A percentile compares a stretch with the other conserved stretches of the same genome.
Conservation (phyloP, 2,113 vertebrate genomes). For the Apeltes quadracus region DNA sequence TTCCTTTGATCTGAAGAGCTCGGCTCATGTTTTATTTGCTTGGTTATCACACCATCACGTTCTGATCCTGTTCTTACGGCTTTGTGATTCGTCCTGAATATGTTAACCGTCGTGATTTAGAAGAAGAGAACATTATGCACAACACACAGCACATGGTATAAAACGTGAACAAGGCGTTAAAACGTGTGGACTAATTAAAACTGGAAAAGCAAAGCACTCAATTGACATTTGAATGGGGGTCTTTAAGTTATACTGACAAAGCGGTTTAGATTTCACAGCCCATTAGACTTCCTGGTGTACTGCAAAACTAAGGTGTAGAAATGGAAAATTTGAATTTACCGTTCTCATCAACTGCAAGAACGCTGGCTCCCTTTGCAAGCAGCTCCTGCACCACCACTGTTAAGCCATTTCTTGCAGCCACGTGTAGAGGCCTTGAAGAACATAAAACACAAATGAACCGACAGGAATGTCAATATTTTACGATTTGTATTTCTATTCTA, state of each 20-base stretch:
- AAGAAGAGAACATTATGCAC: neutral
- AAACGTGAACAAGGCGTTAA: neutral
- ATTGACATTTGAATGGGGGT: neutral
- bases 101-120: neutral
- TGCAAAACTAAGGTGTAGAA: neutral
- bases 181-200: neutral
- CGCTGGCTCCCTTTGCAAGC: conserved; percentile 95
- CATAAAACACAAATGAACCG: neutral
- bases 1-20: neutral
- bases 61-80: neutral
- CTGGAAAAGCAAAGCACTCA: neutral
- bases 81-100: neutral
- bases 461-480: conserved; percentile 6
- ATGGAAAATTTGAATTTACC: conserved; percentile 78
- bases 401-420: conserved; percentile 96
- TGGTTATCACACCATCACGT: neutral
- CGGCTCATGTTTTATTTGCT: neutral
- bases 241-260: neutral
- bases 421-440: conserved; percentile 89
- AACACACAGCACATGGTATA: neutral
- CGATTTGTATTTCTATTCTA: conserved; percentile 2
- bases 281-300: neutral
- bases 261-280: neutral
- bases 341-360: conserved; percentile 98
- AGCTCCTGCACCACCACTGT: conserved; percentile 98